phyloP scores from a whole-genome alignment of 2,797 vertebrate genomes.

The Rhinatrema bivittatum region DNA sequence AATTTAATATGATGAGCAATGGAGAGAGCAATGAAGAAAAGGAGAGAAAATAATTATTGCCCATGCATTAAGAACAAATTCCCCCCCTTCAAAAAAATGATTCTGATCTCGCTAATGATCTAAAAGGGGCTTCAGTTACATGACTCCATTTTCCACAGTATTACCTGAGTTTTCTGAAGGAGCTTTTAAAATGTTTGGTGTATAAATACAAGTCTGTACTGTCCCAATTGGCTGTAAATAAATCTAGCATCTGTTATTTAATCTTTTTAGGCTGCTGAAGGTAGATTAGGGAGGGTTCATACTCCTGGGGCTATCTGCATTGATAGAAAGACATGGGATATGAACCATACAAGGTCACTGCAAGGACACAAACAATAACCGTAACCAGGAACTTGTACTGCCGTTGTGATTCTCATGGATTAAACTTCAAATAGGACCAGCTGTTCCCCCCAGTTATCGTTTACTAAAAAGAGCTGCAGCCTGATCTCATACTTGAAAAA shows the following conservation, averaged over 20 bases:
- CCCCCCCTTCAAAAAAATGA: too few relatives aligned
- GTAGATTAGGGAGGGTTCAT: conserved; percentile 13
- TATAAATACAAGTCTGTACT: conserved; percentile 27
- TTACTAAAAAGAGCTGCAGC: too few relatives aligned
- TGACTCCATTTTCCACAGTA: too few relatives aligned
- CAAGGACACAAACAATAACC: conserved; percentile 42
- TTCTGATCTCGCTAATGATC: too few relatives aligned
- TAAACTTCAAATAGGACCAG: conserved; percentile 32
- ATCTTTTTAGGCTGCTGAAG: conserved; percentile 21
- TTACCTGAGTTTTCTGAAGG: conserved; percentile 9
- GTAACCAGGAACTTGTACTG: conserved; percentile 12
- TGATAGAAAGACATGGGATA: conserved; percentile 33
- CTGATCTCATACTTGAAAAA: too few relatives aligned
- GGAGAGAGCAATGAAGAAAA: too few relatives aligned
- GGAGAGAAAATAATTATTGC: too few relatives aligned
- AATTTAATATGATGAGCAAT: too few relatives aligned
- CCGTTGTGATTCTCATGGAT: conserved; percentile 32
- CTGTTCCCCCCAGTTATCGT: conserved; percentile 24
- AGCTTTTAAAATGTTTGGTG: conserved; percentile 15
- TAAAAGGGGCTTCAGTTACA: too few relatives aligned
- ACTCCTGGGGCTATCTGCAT: conserved; percentile 22
- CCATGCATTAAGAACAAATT: too few relatives aligned
- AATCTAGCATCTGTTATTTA: conserved; percentile 46
- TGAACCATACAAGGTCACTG: conserved; percentile 27
- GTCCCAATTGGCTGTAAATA: conserved; percentile 41